A percentile compares a stretch with the other conserved stretches of the same genome.
phyloP scores from a whole-genome alignment of 1,140 invertebrate species.

The Heliothis subflexa region DNA sequence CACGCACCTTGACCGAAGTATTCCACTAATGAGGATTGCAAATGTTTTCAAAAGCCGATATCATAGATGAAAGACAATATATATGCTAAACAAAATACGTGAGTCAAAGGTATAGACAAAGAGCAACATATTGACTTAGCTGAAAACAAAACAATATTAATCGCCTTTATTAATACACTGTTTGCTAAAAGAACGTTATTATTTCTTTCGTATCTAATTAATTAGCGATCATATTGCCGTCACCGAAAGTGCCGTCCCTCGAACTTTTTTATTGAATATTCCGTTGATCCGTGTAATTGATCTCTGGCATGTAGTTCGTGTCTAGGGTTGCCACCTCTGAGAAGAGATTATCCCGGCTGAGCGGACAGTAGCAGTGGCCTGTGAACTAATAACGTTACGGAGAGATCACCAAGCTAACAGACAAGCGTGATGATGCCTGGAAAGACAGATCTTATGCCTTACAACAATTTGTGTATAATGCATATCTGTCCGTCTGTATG shows the following conservation, averaged over 20 bases:
- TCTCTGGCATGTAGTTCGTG: background rate
- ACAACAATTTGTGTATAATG: too few relatives aligned
- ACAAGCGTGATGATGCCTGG: background rate
- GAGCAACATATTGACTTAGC: too few relatives aligned
- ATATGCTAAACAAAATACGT: background rate
- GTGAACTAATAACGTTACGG: slow-evolving; percentile 5
- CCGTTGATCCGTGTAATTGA: background rate
- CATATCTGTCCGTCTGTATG: too few relatives aligned
- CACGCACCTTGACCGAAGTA: background rate
- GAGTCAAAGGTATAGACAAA: background rate
- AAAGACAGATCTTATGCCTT: background rate
- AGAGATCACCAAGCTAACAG: background rate
- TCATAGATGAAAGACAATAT: too few relatives aligned
- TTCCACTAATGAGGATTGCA: background rate
- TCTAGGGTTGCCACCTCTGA: background rate
- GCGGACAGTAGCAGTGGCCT: background rate
- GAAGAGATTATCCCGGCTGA: slow-evolving; percentile 15
- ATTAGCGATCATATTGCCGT: too few relatives aligned
- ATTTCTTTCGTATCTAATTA: too few relatives aligned
- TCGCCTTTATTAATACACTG: too few relatives aligned
- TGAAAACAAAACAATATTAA: too few relatives aligned
- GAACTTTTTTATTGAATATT: too few relatives aligned
- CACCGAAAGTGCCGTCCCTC: too few relatives aligned
- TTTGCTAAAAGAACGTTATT: too few relatives aligned
- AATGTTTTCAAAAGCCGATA: too few relatives aligned